Evolutionary conservation across 2,888 invertebrate genomes (phyloP), one percentile per base, ranked within the genome.

Genomic region (Tachina fera): DNA sequence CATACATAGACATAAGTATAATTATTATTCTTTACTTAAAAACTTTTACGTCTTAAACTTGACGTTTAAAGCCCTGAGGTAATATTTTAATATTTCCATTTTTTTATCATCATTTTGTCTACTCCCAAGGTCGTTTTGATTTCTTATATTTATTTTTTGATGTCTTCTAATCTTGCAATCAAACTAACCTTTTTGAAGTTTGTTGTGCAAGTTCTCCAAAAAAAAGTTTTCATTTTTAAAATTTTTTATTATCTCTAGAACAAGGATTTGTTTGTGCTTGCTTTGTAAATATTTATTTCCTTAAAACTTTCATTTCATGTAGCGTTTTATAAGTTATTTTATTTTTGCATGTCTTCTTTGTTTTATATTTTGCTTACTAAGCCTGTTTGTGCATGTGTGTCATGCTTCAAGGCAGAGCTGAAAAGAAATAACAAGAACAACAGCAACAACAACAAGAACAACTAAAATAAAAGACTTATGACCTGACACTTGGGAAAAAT

Each of bases 401-500:
- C 83, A 83, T 83, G 83, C 77, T 76, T 83, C 51, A 75, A 79
- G 83, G 83, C 83, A 77, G 47, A 67, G 60, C 83, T 49, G 58
- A 60, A 72, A 51, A 67, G 67, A 43, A 77, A 67, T 58, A 72
- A 47, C 41, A 19, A 61, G 45, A 43, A 31, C 51, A 82, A 61
- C 51, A 79, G 72, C 61, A 39, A 65, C 49, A 65, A n/a, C n/a
- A n/a, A 31, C 45, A 22, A 49, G 22, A 60, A 16, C 56, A 67
- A 58, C 61, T 77, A 76, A 51, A 31, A 60, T 31, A 16, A 86
- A 86, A 83, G 86, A 83, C 83, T 86, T 86, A 86, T 83, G 86
- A 83, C 86, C 79, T 86, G 83, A 76, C 86, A 86, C 83, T 86
- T 83, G 86, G 83, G 86, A 83, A 83, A 83, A 86, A 86, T 86